Base-by-base conservation (phyloP, 2,113 vertebrate genomes). In the Steatornis caripensis region DNA sequence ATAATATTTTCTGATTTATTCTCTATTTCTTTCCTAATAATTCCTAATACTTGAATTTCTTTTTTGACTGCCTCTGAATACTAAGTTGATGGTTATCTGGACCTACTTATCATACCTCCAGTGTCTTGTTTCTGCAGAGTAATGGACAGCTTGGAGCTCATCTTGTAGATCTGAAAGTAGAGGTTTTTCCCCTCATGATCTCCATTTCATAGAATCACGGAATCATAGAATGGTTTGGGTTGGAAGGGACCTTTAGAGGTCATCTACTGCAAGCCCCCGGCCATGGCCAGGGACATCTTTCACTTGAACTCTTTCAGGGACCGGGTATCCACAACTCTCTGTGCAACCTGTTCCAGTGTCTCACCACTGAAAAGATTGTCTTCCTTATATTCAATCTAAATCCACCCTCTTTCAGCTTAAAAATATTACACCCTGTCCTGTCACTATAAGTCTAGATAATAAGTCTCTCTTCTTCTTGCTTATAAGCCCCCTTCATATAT, bases 211-310 rank as follows among this genome's bases (percentile, higher is more conserved):
- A 66, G 34, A 48, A 55, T 60, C 21, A 37, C 14, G 29, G 51
- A 65, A 21, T 39, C 3, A 4, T 66, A 41, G 21, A 54, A 51
- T n/a, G 12, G 5, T 83, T 75, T 75, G 26, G 23, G 8, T 45
- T 86, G 57, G 43, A 89, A 55, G 8, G 27, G 10, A 54, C 5
- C 5, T 64, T 79, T 45, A 65, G 36, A 79, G 16, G 12, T 41
- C 12, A 41, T 13, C 3, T 15, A 10, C 3, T 49, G 23, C 17
- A 27, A 41, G 1, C 2, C 5, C 8, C 9, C 23, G 37, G 21
- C 9, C 24, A 20, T 9, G 5, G 15, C 6, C 32, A 49, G 29
- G 36, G 20, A 10, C 26, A 45, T 2, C 6, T 76, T 55, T n/a
- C 37, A 51, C 15, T 32, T 83, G 16, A 92, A 36, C 6, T 17